Evolutionary conservation across 2,797 vertebrate genomes (phyloP), one percentile per base, ranked within the genome.

Genomic region (Varecia variegata): DNA sequence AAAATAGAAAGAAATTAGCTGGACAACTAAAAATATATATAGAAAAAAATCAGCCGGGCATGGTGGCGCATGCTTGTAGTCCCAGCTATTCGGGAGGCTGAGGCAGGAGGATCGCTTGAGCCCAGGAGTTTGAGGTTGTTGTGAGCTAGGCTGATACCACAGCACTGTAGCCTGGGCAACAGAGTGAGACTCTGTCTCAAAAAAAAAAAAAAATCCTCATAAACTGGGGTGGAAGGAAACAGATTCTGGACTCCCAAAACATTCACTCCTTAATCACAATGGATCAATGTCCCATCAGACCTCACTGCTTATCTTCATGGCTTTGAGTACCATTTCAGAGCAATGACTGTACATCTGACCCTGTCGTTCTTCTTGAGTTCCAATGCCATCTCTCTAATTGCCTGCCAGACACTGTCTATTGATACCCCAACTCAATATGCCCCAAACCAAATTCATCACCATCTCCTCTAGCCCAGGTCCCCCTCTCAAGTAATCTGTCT

Each of bases 351-450:
- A 56, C 38, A n/a, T 94, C 18, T 96, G 68, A 90, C 84, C 45
- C 56, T 71, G 65, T 70, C 71, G 94, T 94, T 93, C 60, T 65
- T 93, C 60, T 93, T 84, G 54, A 83, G 68, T 40, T 89, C 6
- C 27, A 27, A n/a, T 74, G 13, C 18, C 76, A 47, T 60, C 25
- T 81, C 40, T 96, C 60, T 90, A 82, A 93, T 54, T 94, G 60
- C 73, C 90, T 94, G 21, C 67, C 60, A 45, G n/a, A 73, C 60
- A 65, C 70, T 92, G 47, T 76, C 70, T 9, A 47, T 94, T 68
- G 65, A 65, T 68, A 70, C 73, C 58, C 10, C 56, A 90, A 68
- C 62, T 87, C 40, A 2, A 40, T 65, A 32, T 21, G 56, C 67
- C 68, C 54, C 32, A 38, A 74, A 73, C 35, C 56, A 73, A 93